Evolutionary conservation across 2,797 vertebrate species (phyloP).

Genomic region (Acropternis orthonyx): DNA sequence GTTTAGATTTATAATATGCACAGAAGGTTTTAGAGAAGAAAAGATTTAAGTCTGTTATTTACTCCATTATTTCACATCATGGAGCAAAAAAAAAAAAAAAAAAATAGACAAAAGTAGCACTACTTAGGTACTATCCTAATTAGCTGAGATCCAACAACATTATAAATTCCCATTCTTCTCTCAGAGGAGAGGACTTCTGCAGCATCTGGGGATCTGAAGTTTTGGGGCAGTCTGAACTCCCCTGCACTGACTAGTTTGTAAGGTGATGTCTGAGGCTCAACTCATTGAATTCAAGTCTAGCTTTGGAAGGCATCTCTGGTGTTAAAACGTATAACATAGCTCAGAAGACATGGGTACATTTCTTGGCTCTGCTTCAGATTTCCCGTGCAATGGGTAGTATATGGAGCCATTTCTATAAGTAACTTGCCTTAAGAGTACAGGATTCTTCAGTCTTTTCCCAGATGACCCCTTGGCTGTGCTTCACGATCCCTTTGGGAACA

Average conservation of each 20-base stretch:
- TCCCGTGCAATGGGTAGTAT: neutral
- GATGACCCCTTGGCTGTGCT: neutral
- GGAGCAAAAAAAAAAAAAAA: neutral
- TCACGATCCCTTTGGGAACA: neutral
- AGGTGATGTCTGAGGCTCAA: neutral
- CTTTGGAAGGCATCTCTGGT: neutral
- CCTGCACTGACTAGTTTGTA: neutral
- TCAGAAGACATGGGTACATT: neutral
- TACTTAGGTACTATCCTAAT: neutral
- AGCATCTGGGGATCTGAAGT: neutral
- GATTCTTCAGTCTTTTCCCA: neutral
- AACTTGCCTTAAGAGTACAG: neutral
- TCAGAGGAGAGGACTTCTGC: neutral
- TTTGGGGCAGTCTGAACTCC: no score
- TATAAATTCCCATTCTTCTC: neutral
- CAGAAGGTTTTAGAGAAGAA: neutral
- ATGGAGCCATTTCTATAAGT: conserved; percentile 3
- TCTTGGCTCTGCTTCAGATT: neutral
- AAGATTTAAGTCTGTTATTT: neutral
- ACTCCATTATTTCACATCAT: neutral
- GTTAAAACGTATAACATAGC: neutral
- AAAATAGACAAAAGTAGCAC: neutral
- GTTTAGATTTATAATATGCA: neutral
- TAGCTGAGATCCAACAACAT: neutral
- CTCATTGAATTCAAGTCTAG: neutral